Conservation (phyloP, 92 coral and sea anemone species). For the Porites divaricata region DNA sequence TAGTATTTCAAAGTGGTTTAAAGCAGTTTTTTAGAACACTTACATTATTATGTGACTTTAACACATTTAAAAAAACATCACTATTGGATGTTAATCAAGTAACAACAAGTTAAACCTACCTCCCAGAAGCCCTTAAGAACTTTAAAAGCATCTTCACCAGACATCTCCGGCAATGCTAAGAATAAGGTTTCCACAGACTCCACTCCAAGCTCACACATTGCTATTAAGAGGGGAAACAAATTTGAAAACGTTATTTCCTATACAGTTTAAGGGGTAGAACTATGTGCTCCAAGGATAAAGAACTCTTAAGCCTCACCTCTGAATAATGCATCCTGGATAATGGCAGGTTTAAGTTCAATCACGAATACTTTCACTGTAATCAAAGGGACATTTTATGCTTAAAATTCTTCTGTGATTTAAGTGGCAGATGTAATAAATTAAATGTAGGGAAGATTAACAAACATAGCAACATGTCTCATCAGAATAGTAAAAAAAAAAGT, state of each 20-base stretch:
- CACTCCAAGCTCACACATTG: conserved; percentile 95
- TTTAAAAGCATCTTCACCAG: conserved; percentile 55
- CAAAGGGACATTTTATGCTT: not conserved
- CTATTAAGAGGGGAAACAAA: conserved; percentile 33
- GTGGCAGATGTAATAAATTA: no score
- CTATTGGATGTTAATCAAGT: not conserved
- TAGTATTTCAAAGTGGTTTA: no score
- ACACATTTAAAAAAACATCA: not conserved
- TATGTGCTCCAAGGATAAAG: no score
- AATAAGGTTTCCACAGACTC: conserved; percentile 86
- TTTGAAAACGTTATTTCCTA: no score
- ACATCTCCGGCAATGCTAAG: conserved; percentile 76
- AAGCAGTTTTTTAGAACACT: not conserved
- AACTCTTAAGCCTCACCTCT: conserved; percentile 67
- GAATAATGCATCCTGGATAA: conserved; percentile 86
- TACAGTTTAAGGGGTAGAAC: no score
- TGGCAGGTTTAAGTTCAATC: conserved; percentile 74
- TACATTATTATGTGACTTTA: no score
- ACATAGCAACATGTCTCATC: no score
- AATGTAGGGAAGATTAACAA: no score
- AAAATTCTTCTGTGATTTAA: not conserved
- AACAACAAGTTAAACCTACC: conserved; percentile 38
- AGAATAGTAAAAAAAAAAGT: no score
- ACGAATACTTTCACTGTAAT: conserved; percentile 87
- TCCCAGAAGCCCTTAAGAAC: conserved; percentile 82